Evolutionary conservation across 2,888 invertebrate species (phyloP), one percentile per base, ranked within the genome.

Genomic region (Sepioteuthis lessoniana): DNA sequence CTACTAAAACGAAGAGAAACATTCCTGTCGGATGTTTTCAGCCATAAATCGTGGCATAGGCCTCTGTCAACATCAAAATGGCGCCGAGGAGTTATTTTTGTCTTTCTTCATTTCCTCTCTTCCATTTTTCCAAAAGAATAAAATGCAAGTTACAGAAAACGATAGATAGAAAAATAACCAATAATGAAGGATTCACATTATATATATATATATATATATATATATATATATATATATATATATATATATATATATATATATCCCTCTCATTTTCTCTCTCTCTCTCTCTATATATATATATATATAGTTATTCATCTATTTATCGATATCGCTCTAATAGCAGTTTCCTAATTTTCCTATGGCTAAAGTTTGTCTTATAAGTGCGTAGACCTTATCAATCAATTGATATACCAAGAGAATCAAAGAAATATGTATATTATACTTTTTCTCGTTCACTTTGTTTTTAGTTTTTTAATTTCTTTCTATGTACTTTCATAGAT

Each of bases 201-300:
- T 90, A 35, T 90, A 90, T 35, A 35, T 35, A 90, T 35, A 21
- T 90, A 90, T 90, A 90, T 90, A 90, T 37, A 21, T 16, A 90
- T 16, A 90, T n/a, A 90, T 90, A 90, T 90, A 31, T 90, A 90
- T 35, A 90, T 90, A 90, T 90, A 90, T 90, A 21, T 35, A 90
- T 90, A 35, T 90, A 90, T 90, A 38, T 35, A 90, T 90, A 35
- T 13, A 90, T 35, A 91, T 5, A 91, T 91, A 91, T 28, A 42
- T 91, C 25, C 25, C 10, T 42, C 16, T 38, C 5, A 31, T 37
- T 91, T 3, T 38, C 5, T 37, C 5, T 91, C 1, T 91, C 7
- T 16, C 25, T 91, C 0, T 3, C 42, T 91, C 0, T 8, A 91
- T 42, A 38, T 31, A 91, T 91, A 25, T 91, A 91, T 42, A 13